Conservation (phyloP, 2,888 invertebrate species). For the Lordiphosa fenestrarum region DNA sequence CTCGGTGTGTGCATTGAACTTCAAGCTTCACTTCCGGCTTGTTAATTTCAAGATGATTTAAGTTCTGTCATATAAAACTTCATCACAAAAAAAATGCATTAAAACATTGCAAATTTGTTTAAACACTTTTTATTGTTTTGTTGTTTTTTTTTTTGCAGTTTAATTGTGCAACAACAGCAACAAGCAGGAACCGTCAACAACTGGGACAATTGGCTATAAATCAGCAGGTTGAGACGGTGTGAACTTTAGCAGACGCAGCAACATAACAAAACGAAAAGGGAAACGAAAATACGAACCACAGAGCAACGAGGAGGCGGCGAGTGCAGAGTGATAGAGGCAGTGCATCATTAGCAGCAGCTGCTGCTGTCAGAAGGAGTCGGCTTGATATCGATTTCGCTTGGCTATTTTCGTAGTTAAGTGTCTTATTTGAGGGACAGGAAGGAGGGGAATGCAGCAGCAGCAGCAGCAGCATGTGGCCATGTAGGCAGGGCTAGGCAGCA, state of each 20-base stretch:
- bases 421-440: constrained; percentile 18
- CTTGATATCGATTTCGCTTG: constrained; percentile 34
- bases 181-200: constrained; percentile 48
- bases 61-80: constrained; percentile 2
- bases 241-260: constrained; percentile 34
- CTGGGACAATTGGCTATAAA: constrained; percentile 58
- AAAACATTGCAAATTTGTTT: constrained; percentile 21
- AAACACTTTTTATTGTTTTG: constrained; percentile 3
- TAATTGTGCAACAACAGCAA: constrained; percentile 59
- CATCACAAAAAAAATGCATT: constrained; percentile 21
- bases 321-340: constrained; percentile 15
- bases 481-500: constrained; percentile 42
- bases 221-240: constrained; percentile 34
- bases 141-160: constrained; percentile 45
- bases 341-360: constrained; percentile 43
- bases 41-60: too few species aligned
- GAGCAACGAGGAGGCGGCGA: constrained; percentile 13
- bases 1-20: too few species aligned
- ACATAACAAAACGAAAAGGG: constrained; percentile 27
- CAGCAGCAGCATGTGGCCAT: constrained; percentile 55
- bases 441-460: constrained; percentile 14
- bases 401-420: constrained; percentile 19
- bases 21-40: too few species aligned
- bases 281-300: constrained; percentile 48
- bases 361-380: constrained; percentile 1